Evolutionary conservation across 2,888 invertebrate genomes (phyloP).

Genomic region (Pristionchus exspectatus): DNA sequence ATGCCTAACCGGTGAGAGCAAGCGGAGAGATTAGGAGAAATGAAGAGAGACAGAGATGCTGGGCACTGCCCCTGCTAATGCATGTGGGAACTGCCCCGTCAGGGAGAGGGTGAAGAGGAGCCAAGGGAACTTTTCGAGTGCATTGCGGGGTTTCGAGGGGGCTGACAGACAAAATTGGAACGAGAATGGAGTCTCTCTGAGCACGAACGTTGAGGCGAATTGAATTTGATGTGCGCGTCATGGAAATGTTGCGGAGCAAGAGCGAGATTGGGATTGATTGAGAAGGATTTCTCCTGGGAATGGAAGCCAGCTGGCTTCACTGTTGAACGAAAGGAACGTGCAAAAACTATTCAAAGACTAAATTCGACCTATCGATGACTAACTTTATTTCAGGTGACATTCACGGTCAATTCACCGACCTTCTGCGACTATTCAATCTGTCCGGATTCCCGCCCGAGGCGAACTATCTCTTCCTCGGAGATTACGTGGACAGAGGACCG

Average conservation of each 20-base stretch:
- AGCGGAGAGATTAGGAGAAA: neutral
- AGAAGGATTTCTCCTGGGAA: neutral
- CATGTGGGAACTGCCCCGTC: constrained; percentile 12
- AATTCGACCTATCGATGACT: neutral
- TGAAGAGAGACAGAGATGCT: neutral
- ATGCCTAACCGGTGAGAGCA: neutral
- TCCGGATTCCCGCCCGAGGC: constrained; percentile 71
- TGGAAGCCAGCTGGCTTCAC: neutral
- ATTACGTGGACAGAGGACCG: constrained; percentile 72
- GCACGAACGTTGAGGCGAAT: neutral
- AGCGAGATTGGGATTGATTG: neutral
- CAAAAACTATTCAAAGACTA: neutral
- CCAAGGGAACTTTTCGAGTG: neutral
- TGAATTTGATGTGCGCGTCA: neutral
- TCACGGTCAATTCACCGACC: constrained; percentile 75
- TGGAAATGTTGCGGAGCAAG: neutral
- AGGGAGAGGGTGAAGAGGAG: neutral
- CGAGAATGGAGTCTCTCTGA: neutral
- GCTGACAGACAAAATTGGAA: neutral
- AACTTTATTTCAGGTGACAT: constrained; percentile 70
- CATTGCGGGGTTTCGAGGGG: neutral
- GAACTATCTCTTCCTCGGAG: constrained; percentile 71
- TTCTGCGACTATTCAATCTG: constrained; percentile 68
- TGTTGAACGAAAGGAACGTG: too few relatives aligned
- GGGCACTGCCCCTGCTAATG: neutral